Evolutionary conservation across 2,113 vertebrate species (phyloP), one percentile per base, ranked within the genome.

Genomic region (Phyllostomus discolor): DNA sequence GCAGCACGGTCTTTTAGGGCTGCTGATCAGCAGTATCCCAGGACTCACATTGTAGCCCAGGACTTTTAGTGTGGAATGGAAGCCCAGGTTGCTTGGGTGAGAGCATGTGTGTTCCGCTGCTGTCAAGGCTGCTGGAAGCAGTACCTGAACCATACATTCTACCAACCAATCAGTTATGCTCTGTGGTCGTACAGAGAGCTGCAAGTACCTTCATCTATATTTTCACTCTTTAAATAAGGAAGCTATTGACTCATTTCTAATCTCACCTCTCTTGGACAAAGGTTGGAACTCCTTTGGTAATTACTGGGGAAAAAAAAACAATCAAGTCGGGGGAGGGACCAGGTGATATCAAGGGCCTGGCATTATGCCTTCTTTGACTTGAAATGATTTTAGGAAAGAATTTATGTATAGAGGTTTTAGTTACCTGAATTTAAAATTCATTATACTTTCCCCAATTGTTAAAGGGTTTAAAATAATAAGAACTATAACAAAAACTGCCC

Each of bases 211-310:
- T 69, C 38, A 72, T 97, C 31, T 92, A 11, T 66, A 54, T 35
- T 73, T 89, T 88, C 69, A 64, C n/a, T 92, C 86, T 91, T 94
- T 89, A 97, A 64, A 95, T 91, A 94, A 88, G 72, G 78, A 94
- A 95, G 85, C 54, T 79, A 35, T 64, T 94, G 73, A 94, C 48
- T 93, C 50, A 73, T 73, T 96, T 92, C 93, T 97, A 88, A 96
- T 96, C 62, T 97, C 43, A 94, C 26, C 46, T 97, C 46, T 82
- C 90, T 54, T 88, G 88, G 57, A 82, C 82, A 86, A 92, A 97
- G 89, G 48, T 96, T 95, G 48, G 67, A 80, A 95, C 62, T 88
- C 48, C 95, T 96, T 92, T 95, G 88, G 59, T 88, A 90, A 94
- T 95, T 67, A 95, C 70, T 85, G 43, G 48, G 28, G 20, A 10